Percentiles rank a stretch among this genome's conserved stretches.
Evolutionary conservation across 1,140 invertebrate species (phyloP).

Genomic region (Neodiprion fabricii): DNA sequence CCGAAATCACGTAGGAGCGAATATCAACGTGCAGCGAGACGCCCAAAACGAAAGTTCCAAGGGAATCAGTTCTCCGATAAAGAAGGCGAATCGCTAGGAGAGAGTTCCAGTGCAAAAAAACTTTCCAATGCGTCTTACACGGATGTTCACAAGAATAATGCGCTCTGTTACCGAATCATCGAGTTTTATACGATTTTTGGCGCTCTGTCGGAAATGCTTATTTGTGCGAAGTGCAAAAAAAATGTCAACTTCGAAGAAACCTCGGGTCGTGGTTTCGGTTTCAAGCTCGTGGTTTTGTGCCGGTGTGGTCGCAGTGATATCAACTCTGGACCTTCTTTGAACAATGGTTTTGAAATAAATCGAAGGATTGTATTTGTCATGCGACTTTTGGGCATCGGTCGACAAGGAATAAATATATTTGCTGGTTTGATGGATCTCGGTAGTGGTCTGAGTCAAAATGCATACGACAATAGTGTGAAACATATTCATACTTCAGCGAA

Average conservation of each 20-base stretch:
- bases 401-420: slow-evolving; percentile 33
- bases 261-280: slow-evolving; percentile 28
- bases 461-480: slow-evolving; percentile 24
- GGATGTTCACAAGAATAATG: slow-evolving; percentile 20
- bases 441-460: slow-evolving; percentile 20
- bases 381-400: slow-evolving; percentile 29
- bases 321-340: slow-evolving; percentile 25
- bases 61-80: slow-evolving; percentile 15
- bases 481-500: slow-evolving; percentile 12
- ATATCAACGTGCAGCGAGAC: background rate
- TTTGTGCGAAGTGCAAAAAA: slow-evolving; percentile 28
- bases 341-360: slow-evolving; percentile 34
- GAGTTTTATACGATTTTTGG: slow-evolving; percentile 34
- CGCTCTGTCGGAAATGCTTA: slow-evolving; percentile 24
- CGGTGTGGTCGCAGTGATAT: slow-evolving; percentile 25
- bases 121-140: slow-evolving; percentile 19
- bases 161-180: slow-evolving; percentile 33
- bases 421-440: slow-evolving; percentile 27
- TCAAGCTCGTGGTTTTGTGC: slow-evolving; percentile 30
- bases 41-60: slow-evolving; percentile 21
- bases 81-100: background rate
- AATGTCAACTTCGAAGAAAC: slow-evolving; percentile 29
- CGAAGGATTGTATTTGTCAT: slow-evolving; percentile 32
- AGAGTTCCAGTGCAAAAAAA: slow-evolving; percentile 26
- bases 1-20: too few relatives aligned